Evolutionary conservation across 2,797 vertebrate species (phyloP).

Genomic region (Mormyrops boulengeri): DNA sequence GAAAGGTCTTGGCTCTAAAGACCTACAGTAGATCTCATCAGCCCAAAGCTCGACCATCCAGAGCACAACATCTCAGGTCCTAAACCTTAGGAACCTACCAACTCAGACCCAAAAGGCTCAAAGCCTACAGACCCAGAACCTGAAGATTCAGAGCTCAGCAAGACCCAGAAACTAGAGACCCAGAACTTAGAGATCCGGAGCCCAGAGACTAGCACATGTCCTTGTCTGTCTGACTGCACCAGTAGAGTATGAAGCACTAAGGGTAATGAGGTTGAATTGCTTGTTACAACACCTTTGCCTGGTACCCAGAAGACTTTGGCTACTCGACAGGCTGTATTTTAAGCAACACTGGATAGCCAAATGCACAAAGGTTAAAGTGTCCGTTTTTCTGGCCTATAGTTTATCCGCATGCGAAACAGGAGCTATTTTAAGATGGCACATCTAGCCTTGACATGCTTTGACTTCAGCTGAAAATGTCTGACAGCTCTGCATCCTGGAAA

Average conservation of each 20-base stretch:
- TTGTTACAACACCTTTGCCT: background rate
- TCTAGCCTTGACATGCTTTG: background rate
- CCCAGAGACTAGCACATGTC: background rate
- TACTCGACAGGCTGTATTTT: background rate
- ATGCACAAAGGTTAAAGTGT: background rate
- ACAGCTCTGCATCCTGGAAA: background rate
- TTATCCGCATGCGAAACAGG: background rate
- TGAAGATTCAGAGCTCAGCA: background rate
- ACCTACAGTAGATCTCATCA: background rate
- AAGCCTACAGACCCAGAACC: background rate
- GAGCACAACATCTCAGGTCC: background rate
- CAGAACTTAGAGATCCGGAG: background rate
- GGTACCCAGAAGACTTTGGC: conserved; percentile 1
- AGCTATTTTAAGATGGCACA: background rate
- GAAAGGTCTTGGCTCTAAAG: background rate
- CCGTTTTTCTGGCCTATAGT: background rate
- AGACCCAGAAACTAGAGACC: background rate
- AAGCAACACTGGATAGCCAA: background rate
- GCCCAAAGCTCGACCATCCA: background rate
- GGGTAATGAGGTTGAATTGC: background rate
- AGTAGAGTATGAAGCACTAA: background rate
- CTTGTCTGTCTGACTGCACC: background rate
- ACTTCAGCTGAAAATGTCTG: conserved; percentile 3
- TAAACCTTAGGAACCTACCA: background rate
- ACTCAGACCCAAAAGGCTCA: background rate